Evolutionary conservation across 2,888 invertebrate species (phyloP), one percentile per base, ranked within the genome.

Genomic region (Microdon myrmicae): DNA sequence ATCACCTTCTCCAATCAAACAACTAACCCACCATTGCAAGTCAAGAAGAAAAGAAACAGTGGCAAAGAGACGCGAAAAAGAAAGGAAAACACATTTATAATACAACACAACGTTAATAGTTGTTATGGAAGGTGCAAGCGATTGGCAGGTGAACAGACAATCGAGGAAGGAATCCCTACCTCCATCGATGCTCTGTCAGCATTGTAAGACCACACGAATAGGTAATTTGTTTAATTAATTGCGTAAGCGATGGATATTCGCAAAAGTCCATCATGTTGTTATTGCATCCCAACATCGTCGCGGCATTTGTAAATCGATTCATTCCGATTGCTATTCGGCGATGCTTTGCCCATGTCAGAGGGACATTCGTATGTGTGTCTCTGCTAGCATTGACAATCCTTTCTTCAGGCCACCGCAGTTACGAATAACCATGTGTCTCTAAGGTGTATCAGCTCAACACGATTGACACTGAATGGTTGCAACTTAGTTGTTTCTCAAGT

Each of bases 181-280:
- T 37, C 41, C 48, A 25, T 43, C 32, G 12, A 35, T 25, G 37
- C 38, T 47, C 35, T 64, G 49, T 51, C 58, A 53, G 47, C 51
- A 45, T 51, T 58, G 64, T 37, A 38, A 51, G 58, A 47, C 45
- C 43, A 38, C 23, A 45, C 35, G 26, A 49, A 53, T 54, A 29
- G 69, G 67, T 69, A 69, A 69, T 69, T 69, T 69, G 69, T 67
- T 69, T 69, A 69, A 69, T 69, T 69, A 69, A 69, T 69, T 69
- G 69, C 69, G 69, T 69, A 69, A 69, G 58, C 64, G 66, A 69
- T 37, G 55, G 47, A 48, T 38, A 26, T 29, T 49, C 19, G 44
- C 41, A 28, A 19, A 35, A 49, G 56, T 32, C 41, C 48, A 35
- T 31, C 29, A 31, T 49, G 56, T 7, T 16, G 14, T 26, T 13